Conservation (phyloP, 1,140 invertebrate species). For the Lamellibrachia luymesi region DNA sequence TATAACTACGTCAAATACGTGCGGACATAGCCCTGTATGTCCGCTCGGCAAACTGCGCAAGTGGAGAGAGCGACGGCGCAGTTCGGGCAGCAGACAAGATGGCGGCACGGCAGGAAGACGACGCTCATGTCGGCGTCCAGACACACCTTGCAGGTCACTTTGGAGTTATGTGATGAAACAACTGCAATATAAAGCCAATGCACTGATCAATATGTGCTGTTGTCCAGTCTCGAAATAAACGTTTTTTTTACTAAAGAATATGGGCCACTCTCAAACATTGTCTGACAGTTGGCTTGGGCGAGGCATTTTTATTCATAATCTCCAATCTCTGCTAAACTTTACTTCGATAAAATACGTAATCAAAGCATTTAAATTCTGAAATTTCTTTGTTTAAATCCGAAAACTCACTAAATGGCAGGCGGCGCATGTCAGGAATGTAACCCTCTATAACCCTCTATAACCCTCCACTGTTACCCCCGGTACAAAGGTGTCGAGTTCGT, state of each 20-base stretch:
- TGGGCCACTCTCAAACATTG: background rate
- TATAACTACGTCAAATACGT: slow-evolving; percentile 11
- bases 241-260: background rate
- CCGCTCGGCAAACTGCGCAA: slow-evolving; percentile 78
- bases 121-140: slow-evolving; percentile 84
- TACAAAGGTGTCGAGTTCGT: too few species aligned
- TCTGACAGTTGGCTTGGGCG: too few species aligned
- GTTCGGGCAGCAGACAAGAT: slow-evolving; percentile 79
- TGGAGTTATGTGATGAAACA: background rate
- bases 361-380: too few species aligned
- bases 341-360: too few species aligned
- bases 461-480: too few species aligned
- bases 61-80: slow-evolving; percentile 76
- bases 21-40: slow-evolving; percentile 43
- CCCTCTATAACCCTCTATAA: too few species aligned
- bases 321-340: too few species aligned
- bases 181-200: background rate
- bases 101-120: slow-evolving; percentile 87
- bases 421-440: too few species aligned
- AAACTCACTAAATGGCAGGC: too few species aligned
- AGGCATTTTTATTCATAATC: too few species aligned
- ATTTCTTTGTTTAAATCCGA: too few species aligned
- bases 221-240: background rate
- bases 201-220: background rate
- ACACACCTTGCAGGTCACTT: slow-evolving; percentile 77